Evolutionary conservation across 2,113 vertebrate species (phyloP), one percentile per base, ranked within the genome.

Genomic region (Ctenodactylus gundi): DNA sequence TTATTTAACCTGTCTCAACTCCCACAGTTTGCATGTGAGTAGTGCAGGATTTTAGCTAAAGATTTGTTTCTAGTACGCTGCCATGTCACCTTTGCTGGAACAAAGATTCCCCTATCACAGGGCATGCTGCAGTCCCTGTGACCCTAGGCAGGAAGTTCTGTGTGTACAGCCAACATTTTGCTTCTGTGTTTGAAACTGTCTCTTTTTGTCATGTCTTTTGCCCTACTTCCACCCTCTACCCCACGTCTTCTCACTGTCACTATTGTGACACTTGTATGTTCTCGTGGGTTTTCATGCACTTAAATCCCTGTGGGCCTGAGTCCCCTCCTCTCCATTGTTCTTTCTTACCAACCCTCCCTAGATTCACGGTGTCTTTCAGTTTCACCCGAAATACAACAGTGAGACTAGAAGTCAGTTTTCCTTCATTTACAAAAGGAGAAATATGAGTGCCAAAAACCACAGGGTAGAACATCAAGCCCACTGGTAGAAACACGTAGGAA

Each of bases 351-450:
- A 1, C 46, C 67, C 34, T 36, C 25, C 27, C 58, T 25, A 41
- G 51, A 53, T 7, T 21, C 13, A 7, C 31, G 46, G 18, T 34
- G 34, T 65, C 68, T 51, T 29, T 88, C 34, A 62, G 6, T 64
- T 94, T 68, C 84, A 65, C 62, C 77, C 44, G 7, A 17, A n/a
- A 14, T 27, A 0, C 49, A 82, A 29, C 29, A 17, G 9, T 49
- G 51, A 88, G 17, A 86, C 76, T 83, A 70, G 31, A 82, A 82
- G 57, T n/a, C 62, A 78, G 34, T 5, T 49, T 90, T 93, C 67
- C 44, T 13, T 60, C 34, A 67, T 73, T 65, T 12, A 51, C 46
- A 20, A 68, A 82, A 87, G 31, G 76, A 70, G 20, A 92, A 72
- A 57, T 53, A 18, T 31, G 78, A 93, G 17, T 3, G 36, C 21